Evolutionary conservation across 2,888 invertebrate genomes (phyloP).

Genomic region (Lottia gigantea): DNA sequence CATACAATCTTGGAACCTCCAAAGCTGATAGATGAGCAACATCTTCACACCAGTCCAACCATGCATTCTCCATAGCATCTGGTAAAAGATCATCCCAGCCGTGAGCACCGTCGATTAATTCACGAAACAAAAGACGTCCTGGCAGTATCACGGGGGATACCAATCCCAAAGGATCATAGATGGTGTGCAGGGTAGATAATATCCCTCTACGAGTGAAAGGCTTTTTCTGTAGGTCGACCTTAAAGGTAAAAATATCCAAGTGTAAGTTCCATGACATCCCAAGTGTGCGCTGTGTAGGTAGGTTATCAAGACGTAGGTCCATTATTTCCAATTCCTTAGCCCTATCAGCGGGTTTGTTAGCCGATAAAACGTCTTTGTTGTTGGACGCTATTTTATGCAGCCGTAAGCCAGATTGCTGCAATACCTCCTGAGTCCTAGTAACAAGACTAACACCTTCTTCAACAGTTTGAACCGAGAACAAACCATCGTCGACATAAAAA

Average conservation of each 20-base stretch:
- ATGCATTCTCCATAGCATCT: too few relatives aligned
- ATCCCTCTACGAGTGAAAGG: constrained; percentile 22
- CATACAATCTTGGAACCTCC: too few relatives aligned
- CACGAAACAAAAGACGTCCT: constrained; percentile 19
- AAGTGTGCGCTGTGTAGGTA: constrained; percentile 19
- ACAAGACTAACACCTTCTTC: constrained; percentile 28
- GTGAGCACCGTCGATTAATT: not conserved
- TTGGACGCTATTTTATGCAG: constrained; percentile 37
- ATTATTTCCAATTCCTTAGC: constrained; percentile 21
- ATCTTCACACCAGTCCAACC: too few relatives aligned
- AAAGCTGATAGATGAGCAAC: too few relatives aligned
- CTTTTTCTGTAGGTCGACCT: constrained; percentile 13
- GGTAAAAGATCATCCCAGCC: constrained; percentile 22
- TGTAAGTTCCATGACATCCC: constrained; percentile 21
- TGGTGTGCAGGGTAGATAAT: constrained; percentile 20
- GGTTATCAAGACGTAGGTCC: constrained; percentile 13
- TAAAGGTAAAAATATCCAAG: constrained; percentile 13
- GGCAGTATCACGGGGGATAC: constrained; percentile 17
- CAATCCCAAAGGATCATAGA: constrained; percentile 24
- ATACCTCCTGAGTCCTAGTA: constrained; percentile 23
- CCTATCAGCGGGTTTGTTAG: constrained; percentile 21
- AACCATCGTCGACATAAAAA: constrained; percentile 36
- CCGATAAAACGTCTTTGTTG: constrained; percentile 25
- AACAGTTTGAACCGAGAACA: constrained; percentile 23
- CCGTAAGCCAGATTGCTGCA: constrained; percentile 15